phyloP scores from a whole-genome alignment of 2,888 invertebrate species.

The Lampropteryx suffumata region DNA sequence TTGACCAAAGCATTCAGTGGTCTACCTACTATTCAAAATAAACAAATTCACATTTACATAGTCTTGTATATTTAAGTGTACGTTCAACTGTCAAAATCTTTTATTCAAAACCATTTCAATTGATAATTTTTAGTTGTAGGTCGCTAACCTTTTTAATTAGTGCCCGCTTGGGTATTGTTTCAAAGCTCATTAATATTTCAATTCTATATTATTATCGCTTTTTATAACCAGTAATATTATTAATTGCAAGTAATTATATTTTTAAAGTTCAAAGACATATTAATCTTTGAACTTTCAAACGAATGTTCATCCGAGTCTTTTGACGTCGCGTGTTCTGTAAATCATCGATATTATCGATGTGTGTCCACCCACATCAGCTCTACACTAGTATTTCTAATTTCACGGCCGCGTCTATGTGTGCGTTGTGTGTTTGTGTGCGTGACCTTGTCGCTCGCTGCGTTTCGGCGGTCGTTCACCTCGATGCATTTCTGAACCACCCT shows the following conservation, averaged over 20 bases:
- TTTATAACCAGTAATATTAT: background rate
- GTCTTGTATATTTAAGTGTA: conserved; percentile 47
- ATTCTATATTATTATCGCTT: conserved; percentile 5
- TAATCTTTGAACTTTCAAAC: too few species aligned
- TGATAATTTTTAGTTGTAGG: conserved; percentile 29
- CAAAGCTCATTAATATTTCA: conserved; percentile 6
- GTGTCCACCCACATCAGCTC: conserved; percentile 34
- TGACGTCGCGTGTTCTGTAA: background rate
- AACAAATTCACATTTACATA: conserved; percentile 22
- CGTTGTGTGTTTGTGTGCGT: conserved; percentile 63
- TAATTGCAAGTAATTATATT: too few species aligned
- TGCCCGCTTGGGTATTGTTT: conserved; percentile 26
- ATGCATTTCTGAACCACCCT: conserved; percentile 71
- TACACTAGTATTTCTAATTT: conserved; percentile 78
- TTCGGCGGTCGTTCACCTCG: conserved; percentile 78
- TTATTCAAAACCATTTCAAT: conserved; percentile 33
- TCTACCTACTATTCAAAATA: conserved; percentile 39
- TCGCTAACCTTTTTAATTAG: conserved; percentile 23
- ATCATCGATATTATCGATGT: conserved; percentile 36
- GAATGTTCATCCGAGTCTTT: too few species aligned
- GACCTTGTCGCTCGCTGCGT: conserved; percentile 74
- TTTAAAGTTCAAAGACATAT: too few species aligned
- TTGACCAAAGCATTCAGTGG: conserved; percentile 42
- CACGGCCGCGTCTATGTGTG: conserved; percentile 71
- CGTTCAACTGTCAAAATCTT: conserved; percentile 53